These are phyloP conservation scores for Alitta virens DNA, from an alignment of 2,888 invertebrate species.

Conservation along the genomic window DNA sequence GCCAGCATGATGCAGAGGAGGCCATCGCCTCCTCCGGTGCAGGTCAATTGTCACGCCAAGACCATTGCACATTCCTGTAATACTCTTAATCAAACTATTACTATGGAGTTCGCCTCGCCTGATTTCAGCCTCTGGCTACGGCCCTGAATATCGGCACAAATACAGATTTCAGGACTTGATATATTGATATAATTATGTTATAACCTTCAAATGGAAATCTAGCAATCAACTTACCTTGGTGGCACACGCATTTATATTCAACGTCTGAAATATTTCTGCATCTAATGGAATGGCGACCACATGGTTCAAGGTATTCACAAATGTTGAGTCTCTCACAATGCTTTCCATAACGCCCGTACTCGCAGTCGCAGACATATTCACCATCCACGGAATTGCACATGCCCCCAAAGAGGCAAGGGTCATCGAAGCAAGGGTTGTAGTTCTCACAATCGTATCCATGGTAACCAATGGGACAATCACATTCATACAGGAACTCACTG, in stretches of 20 bases:
- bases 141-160: too few species aligned
- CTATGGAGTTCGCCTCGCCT: too few species aligned
- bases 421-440: conserved; percentile 29
- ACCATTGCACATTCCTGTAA: too few species aligned
- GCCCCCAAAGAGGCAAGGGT: conserved; percentile 33
- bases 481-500: conserved; percentile 29
- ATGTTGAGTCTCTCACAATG: conserved; percentile 28
- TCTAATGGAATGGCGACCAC: conserved; percentile 22
- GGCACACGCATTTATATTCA: conserved; percentile 40
- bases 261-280: conserved; percentile 30
- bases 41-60: too few species aligned
- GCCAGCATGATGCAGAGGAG: too few species aligned
- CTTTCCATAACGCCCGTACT: conserved; percentile 25
- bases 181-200: too few species aligned
- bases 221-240: conserved; percentile 31
- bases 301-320: conserved; percentile 23
- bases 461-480: conserved; percentile 28
- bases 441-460: conserved; percentile 28
- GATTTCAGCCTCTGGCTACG: too few species aligned
- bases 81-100: too few species aligned
- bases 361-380: conserved; percentile 28
- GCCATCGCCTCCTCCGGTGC: too few species aligned
- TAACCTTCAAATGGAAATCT: too few species aligned
- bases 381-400: conserved; percentile 32
- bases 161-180: too few species aligned